Base-by-base conservation (phyloP, 2,113 vertebrate genomes). In the Vimba vimba region DNA sequence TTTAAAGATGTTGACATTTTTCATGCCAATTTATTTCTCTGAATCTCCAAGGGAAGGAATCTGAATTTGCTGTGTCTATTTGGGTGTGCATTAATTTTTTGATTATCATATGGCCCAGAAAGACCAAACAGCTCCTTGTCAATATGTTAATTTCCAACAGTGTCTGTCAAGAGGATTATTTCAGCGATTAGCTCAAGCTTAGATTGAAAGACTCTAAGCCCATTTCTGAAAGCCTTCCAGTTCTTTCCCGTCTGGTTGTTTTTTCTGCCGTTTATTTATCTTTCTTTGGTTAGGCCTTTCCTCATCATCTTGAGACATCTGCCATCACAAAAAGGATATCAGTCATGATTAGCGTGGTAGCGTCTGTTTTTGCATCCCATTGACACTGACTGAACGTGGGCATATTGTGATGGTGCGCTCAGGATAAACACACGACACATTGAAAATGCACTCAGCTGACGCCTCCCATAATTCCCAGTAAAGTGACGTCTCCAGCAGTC, bases 181-280 rank as follows among this genome's bases (percentile, higher is more conserved):
- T 74, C 71, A 77, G 21, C 19, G 79, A 86, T 79, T 66, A 74
- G 47, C 43, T 66, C 47, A 77, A 77, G 47, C 75, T 81, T 80
- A 64, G 60, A 60, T 73, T 23, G 47, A 69, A 81, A 62, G 71
- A 68, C 43, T 8, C 57, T 71, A 84, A 84, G 27, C 86, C 82
- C 43, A 1, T 45, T 85, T 86, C 57, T 86, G 85, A 86, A 57
- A n/a, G 45, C 75, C 79, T 83, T 45, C 60, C 85, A 77, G 30
- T 80, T 57, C 17, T n/a, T 60, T n/a, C 5, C 62, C 4, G 27
- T 50, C 45, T n/a, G 39, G 30, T 79, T n/a, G 33, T 59, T 21
- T 76, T 80, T 60, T 57, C 55, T 15, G 66, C 4, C 59, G 8
- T 77, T 75, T 86, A 69, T 88, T 88, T 69, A 25, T 69, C 82